Evolutionary conservation across 2,888 invertebrate genomes (phyloP).

Genomic region (Drosophila suboccidentalis): DNA sequence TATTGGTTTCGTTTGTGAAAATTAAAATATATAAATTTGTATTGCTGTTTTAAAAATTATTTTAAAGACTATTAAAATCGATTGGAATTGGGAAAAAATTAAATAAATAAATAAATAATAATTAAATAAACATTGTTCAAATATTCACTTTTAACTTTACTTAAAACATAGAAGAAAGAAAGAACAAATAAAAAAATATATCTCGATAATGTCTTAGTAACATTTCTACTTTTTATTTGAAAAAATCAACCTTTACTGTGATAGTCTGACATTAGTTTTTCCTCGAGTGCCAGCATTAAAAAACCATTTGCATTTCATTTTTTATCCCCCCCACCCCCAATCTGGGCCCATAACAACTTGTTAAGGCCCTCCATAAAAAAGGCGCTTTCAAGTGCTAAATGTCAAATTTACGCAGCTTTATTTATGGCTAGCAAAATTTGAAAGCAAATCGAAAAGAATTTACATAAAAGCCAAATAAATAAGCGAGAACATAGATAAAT

Average conservation of each 20-base stretch:
- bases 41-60: no score
- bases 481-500: conserved; percentile 24
- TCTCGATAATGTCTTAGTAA: conserved; percentile 8
- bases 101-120: no score
- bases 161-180: not conserved
- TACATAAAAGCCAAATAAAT: conserved; percentile 65
- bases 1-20: no score
- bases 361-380: conserved; percentile 52
- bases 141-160: not conserved
- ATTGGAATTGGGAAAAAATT: no score
- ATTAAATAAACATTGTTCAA: no score
- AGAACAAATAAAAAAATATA: not conserved
- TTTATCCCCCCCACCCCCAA: not conserved
- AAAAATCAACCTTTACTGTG: conserved; percentile 26
- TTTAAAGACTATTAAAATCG: no score
- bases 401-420: conserved; percentile 56
- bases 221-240: no score
- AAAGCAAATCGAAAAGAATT: conserved; percentile 54
- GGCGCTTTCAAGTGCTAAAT: conserved; percentile 62
- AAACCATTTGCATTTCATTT: conserved; percentile 29
- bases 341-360: conserved; percentile 45
- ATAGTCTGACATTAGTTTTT: conserved; percentile 45
- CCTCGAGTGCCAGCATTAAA: conserved; percentile 44
- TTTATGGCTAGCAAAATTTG: conserved; percentile 47
- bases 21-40: no score